phyloP scores from a whole-genome alignment of 2,113 vertebrate species.

The Psephotus haematonotus region DNA sequence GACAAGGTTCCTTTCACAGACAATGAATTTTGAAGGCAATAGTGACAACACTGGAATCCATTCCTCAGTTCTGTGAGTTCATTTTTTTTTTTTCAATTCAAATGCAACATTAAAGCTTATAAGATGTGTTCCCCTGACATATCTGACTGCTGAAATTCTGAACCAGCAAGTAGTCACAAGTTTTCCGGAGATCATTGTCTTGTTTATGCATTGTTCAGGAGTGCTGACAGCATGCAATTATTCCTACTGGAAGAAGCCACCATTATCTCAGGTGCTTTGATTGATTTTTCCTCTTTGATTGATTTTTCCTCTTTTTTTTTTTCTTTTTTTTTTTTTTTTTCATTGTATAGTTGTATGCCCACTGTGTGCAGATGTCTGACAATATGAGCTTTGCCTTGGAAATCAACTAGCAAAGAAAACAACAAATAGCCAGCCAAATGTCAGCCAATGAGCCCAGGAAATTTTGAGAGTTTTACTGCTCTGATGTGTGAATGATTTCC shows the following conservation, averaged over 20 bases:
- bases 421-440: constrained; percentile 32
- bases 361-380: constrained; percentile 21
- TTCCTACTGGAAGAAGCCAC: neutral
- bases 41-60: neutral
- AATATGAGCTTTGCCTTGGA: constrained; percentile 42
- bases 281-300: neutral
- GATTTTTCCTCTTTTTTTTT: neutral
- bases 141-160: neutral
- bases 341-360: neutral
- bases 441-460: neutral
- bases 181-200: neutral
- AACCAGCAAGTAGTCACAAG: neutral
- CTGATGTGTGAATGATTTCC: constrained; percentile 53
- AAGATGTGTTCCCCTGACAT: neutral
- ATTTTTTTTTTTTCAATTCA: neutral
- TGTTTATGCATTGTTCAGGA: neutral
- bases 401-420: constrained; percentile 22
- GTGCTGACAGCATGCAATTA: neutral
- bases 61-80: neutral
- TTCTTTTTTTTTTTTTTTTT: no score
- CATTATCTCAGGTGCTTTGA: neutral
- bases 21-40: neutral
- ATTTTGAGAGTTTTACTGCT: constrained; percentile 39
- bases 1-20: neutral
- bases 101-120: neutral